Conservation (phyloP, 2,888 invertebrate genomes). For the Isotomurus palustris region DNA sequence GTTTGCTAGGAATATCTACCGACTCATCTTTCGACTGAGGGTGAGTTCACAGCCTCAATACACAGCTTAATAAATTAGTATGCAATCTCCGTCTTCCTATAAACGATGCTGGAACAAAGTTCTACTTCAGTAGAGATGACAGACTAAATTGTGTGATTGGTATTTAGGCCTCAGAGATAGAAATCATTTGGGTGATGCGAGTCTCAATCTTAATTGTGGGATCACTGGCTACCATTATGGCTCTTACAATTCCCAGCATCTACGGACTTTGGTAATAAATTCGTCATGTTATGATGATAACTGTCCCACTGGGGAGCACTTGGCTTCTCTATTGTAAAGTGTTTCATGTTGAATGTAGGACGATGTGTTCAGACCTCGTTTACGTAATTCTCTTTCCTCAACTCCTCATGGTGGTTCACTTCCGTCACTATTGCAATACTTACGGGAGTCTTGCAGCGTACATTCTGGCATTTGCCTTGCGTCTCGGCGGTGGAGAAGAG, state of each 20-base stretch:
- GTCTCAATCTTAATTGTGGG: slow-evolving; percentile 61
- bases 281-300: background rate
- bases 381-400: slow-evolving; percentile 70
- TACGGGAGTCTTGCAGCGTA: slow-evolving; percentile 62
- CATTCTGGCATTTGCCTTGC: slow-evolving; percentile 53
- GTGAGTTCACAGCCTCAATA: too few species aligned
- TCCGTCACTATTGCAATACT: slow-evolving; percentile 61
- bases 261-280: slow-evolving; percentile 58
- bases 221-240: slow-evolving; percentile 59
- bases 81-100: background rate
- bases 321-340: background rate
- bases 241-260: slow-evolving; percentile 63
- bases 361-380: slow-evolving; percentile 65
- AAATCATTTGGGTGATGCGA: slow-evolving; percentile 64
- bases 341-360: slow-evolving; percentile 49
- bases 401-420: slow-evolving; percentile 62
- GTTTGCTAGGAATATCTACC: slow-evolving; percentile 68
- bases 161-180: slow-evolving; percentile 62
- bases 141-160: background rate
- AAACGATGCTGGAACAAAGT: background rate
- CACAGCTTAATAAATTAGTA: background rate
- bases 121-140: background rate
- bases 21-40: slow-evolving; percentile 61
- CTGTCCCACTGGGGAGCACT: slow-evolving; percentile 4
- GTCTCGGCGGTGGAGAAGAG: slow-evolving; percentile 60